Conservation (phyloP, 2,888 invertebrate species). For the Pyrochroa serraticornis region DNA sequence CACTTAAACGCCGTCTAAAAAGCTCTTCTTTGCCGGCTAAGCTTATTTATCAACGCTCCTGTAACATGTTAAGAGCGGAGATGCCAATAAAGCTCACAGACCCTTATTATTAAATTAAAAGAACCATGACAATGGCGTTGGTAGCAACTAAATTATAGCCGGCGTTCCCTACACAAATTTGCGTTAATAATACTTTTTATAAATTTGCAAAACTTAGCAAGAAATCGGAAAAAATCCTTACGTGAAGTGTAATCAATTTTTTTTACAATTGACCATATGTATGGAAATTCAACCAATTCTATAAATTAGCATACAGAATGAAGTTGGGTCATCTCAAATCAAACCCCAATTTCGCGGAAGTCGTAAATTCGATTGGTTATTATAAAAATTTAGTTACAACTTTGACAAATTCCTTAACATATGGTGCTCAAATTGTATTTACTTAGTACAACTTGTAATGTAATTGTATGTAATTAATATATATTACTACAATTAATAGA, state of each 20-base stretch:
- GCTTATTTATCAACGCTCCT: slow-evolving; percentile 41
- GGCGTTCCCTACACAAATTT: too few species aligned
- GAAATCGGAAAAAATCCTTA: slow-evolving; percentile 14
- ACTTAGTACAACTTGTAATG: too few species aligned
- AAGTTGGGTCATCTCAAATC: background rate
- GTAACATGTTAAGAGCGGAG: slow-evolving; percentile 25
- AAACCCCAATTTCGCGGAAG: too few species aligned
- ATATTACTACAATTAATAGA: too few species aligned
- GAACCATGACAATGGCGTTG: slow-evolving; percentile 6
- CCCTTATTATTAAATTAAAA: slow-evolving; percentile 15
- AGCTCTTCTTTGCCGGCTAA: slow-evolving; percentile 36
- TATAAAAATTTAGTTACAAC: too few species aligned
- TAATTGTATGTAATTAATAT: too few species aligned
- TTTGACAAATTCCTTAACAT: too few species aligned
- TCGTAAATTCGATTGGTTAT: too few species aligned
- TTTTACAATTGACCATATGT: slow-evolving; percentile 17
- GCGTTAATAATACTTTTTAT: too few species aligned
- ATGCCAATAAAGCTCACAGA: slow-evolving; percentile 9
- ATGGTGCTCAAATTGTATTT: too few species aligned
- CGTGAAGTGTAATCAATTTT: slow-evolving; percentile 18
- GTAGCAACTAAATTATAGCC: too few species aligned
- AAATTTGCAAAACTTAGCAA: too few species aligned
- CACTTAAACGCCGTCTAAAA: slow-evolving; percentile 41
- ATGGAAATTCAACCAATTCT: slow-evolving; percentile 23
- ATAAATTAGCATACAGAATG: slow-evolving; percentile 19